Evolutionary conservation across 1,140 invertebrate species (phyloP).

Genomic region (Rhyacophila brunnea): DNA sequence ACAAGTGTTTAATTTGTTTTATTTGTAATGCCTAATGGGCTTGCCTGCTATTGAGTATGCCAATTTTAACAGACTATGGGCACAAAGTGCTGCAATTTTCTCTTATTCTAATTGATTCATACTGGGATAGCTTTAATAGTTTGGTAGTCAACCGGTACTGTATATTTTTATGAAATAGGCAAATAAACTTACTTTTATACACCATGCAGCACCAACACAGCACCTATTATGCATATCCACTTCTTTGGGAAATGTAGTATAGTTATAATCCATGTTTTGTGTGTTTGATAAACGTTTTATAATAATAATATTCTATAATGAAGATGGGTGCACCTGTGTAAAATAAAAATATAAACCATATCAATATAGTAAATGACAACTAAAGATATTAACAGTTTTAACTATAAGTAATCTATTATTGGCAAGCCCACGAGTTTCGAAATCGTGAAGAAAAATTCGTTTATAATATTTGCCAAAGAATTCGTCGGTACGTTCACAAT

Average conservation of each 20-base stretch:
- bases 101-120: not conserved
- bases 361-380: too few species aligned
- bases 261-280: constrained; percentile 33
- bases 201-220: constrained; percentile 75
- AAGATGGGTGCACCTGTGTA: too few species aligned
- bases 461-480: too few species aligned
- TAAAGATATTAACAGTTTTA: too few species aligned
- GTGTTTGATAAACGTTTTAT: too few species aligned
- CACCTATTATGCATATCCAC: constrained; percentile 77
- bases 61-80: not conserved
- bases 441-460: too few species aligned
- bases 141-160: not conserved
- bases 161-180: constrained; percentile 4
- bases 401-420: too few species aligned
- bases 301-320: too few species aligned
- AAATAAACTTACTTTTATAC: constrained; percentile 63
- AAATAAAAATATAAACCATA: too few species aligned
- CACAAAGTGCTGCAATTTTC: not conserved
- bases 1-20: not conserved
- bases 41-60: not conserved
- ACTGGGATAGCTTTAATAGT: constrained; percentile 3
- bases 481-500: too few species aligned
- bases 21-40: not conserved
- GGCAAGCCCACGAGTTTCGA: too few species aligned
- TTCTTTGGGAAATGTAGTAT: constrained; percentile 60